A percentile compares a stretch with the other conserved stretches of the same genome.
Evolutionary conservation across 2,888 invertebrate genomes (phyloP).

Genomic region (Spicauda simplicius): DNA sequence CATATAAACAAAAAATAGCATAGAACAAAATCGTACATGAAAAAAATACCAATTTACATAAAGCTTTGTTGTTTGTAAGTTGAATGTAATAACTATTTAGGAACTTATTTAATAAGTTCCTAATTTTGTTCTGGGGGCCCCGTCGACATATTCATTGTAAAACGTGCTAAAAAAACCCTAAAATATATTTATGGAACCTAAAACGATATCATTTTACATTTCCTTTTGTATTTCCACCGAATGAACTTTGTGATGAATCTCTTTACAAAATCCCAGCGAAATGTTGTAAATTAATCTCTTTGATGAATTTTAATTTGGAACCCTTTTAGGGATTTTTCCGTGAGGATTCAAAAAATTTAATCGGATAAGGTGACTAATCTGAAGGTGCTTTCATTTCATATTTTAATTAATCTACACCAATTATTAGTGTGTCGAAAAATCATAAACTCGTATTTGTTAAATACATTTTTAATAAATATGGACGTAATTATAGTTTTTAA

Average conservation of each 20-base stretch:
- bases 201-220: conserved; percentile 5
- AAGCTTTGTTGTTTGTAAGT: too few species aligned
- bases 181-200: background rate
- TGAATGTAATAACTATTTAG: too few species aligned
- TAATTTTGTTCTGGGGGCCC: too few species aligned
- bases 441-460: too few species aligned
- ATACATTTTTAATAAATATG: too few species aligned
- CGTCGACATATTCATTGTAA: background rate
- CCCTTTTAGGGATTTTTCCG: conserved; percentile 3
- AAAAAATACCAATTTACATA: too few species aligned
- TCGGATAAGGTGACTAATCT: background rate
- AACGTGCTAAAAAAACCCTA: background rate
- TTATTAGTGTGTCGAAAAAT: background rate
- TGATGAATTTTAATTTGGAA: conserved; percentile 4
- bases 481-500: too few species aligned
- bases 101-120: too few species aligned
- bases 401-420: background rate
- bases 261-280: conserved; percentile 2
- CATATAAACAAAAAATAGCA: too few species aligned
- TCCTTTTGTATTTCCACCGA: conserved; percentile 1
- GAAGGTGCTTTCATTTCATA: background rate
- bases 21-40: too few species aligned
- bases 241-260: background rate
- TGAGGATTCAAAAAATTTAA: conserved; percentile 3
- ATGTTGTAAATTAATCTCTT: conserved; percentile 8